These are phyloP conservation scores for Callitettix versicolor DNA, from an alignment of 1,140 invertebrate species.

Conservation along the genomic window DNA sequence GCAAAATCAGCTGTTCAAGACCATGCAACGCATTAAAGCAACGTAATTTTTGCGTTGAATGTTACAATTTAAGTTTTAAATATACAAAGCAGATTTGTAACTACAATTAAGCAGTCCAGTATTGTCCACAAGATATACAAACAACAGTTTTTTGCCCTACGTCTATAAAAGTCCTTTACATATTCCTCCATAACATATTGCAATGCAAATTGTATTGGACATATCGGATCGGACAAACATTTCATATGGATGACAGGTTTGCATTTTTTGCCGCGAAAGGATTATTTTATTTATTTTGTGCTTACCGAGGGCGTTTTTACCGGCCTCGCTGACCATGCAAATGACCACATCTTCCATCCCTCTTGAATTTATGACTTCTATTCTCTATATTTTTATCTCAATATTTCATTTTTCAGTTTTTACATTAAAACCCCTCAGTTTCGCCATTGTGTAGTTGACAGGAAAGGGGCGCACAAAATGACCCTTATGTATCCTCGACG, in stretches of 20 bases:
- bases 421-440: slow-evolving; percentile 17
- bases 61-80: too few relatives aligned
- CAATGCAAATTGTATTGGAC: too few relatives aligned
- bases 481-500: slow-evolving; percentile 14
- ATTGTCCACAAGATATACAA: too few relatives aligned
- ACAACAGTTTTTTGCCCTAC: too few relatives aligned
- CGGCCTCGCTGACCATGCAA: slow-evolving; percentile 17
- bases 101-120: too few relatives aligned
- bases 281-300: slow-evolving; percentile 11
- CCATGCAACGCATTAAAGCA: too few relatives aligned
- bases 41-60: too few relatives aligned
- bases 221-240: neutral
- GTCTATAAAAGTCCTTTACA: too few relatives aligned
- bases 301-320: neutral
- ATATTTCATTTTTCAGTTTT: slow-evolving; percentile 23
- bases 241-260: neutral
- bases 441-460: slow-evolving; percentile 17
- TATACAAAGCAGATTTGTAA: too few relatives aligned
- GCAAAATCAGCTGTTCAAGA: too few relatives aligned
- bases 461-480: slow-evolving; percentile 1
- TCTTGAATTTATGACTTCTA: slow-evolving; percentile 21
- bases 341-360: slow-evolving; percentile 20
- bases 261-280: slow-evolving; percentile 10
- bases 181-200: too few relatives aligned
- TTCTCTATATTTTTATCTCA: slow-evolving; percentile 24